phyloP scores from a whole-genome alignment of 2,113 vertebrate genomes.

The Cettia cetti region DNA sequence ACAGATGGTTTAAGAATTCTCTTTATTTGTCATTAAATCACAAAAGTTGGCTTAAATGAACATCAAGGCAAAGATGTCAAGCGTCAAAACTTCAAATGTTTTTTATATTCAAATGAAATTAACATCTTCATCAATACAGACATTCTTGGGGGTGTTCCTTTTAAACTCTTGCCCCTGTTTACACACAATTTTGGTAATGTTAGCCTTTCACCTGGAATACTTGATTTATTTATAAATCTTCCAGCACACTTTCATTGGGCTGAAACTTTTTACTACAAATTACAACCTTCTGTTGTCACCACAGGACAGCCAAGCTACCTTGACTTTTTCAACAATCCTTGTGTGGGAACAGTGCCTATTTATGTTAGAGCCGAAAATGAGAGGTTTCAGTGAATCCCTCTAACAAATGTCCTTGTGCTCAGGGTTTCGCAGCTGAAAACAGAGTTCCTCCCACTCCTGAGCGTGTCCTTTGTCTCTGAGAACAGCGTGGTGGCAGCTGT shows the following conservation, averaged over 20 bases:
- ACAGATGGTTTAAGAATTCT: not conserved
- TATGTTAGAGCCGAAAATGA: not conserved
- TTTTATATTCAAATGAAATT: not conserved
- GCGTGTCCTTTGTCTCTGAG: conserved; percentile 94
- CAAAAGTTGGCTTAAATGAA: not conserved
- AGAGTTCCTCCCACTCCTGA: conserved; percentile 96
- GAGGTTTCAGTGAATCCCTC: not conserved
- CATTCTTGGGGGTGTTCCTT: not conserved
- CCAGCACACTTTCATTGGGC: not conserved
- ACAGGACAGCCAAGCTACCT: not conserved
- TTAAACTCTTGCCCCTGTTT: not conserved
- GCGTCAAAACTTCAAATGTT: not conserved
- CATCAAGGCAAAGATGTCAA: not conserved
- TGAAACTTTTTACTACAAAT: not conserved
- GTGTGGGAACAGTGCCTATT: not conserved
- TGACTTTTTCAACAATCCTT: not conserved
- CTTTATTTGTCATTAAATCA: not conserved
- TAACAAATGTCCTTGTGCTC: conserved; percentile 66
- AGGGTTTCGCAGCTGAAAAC: conserved; percentile 97
- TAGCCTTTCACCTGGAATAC: not conserved
- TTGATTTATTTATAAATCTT: not conserved
- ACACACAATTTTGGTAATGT: not conserved
- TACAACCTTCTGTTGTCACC: not conserved
- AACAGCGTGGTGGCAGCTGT: conserved; percentile 96
- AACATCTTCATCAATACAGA: not conserved